These are phyloP conservation scores for Kradibia gibbosae DNA, from an alignment of 1,140 invertebrate species.

Conservation along the genomic window DNA sequence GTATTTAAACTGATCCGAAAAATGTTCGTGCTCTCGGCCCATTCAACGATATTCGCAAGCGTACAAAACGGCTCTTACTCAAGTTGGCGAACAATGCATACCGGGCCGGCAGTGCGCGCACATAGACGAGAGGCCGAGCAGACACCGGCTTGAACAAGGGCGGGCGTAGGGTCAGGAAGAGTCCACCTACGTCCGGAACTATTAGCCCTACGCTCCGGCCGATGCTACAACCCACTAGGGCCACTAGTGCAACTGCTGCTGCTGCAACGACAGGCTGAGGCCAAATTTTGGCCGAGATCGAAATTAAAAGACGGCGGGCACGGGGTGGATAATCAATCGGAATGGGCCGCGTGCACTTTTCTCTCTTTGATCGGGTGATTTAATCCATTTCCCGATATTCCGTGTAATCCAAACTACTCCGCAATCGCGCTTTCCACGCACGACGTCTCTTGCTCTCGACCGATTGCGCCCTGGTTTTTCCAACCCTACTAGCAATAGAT, in stretches of 20 bases:
- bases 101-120: not conserved
- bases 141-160: not conserved
- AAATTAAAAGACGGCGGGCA: constrained; percentile 31
- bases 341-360: not conserved
- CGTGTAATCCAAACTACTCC: constrained; percentile 37
- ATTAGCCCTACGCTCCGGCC: too few relatives aligned
- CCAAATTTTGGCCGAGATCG: constrained; percentile 16
- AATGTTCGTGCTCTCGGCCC: not conserved
- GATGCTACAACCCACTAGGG: too few relatives aligned
- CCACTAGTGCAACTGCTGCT: not conserved
- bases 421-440: constrained; percentile 16
- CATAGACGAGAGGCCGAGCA: not conserved
- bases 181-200: too few relatives aligned
- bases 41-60: not conserved
- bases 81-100: not conserved
- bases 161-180: not conserved
- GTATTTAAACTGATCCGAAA: not conserved
- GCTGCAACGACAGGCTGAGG: not conserved
- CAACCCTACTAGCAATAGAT: constrained; percentile 42
- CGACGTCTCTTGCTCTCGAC: not conserved
- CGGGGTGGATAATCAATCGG: constrained; percentile 20
- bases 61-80: not conserved
- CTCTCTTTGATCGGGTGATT: constrained; percentile 33
- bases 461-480: not conserved
- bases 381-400: constrained; percentile 47